Percentiles rank a stretch among this genome's conserved stretches.
Conservation (phyloP, 2,888 invertebrate genomes). For the Idaea dimidiata region DNA sequence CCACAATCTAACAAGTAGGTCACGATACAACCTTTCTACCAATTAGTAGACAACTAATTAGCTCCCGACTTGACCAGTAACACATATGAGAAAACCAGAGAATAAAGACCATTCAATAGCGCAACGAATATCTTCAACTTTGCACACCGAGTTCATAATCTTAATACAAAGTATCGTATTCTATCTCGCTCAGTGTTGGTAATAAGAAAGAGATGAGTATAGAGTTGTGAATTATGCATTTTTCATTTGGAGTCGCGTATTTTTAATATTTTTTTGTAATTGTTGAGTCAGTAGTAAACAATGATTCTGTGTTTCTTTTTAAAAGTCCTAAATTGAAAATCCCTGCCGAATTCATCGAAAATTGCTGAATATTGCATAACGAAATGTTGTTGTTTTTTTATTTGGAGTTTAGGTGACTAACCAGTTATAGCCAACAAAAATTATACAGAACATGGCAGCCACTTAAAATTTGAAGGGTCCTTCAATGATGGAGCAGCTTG, state of each 20-base stretch:
- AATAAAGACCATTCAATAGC: neutral
- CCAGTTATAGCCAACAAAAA: no score
- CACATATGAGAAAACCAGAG: neutral
- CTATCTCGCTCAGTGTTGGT: neutral
- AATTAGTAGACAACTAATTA: constrained; percentile 1
- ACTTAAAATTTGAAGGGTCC: no score
- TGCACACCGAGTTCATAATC: neutral
- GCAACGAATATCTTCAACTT: neutral
- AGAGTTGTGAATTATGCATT: neutral
- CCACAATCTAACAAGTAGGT: neutral
- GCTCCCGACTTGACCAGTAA: neutral
- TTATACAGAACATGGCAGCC: no score
- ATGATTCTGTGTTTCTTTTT: neutral
- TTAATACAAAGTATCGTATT: neutral
- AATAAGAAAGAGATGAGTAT: neutral
- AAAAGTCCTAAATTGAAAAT: neutral
- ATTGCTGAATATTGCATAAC: no score
- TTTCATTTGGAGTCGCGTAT: no score
- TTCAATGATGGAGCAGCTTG: no score
- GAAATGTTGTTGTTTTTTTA: no score
- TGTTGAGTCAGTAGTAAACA: neutral
- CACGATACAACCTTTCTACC: neutral
- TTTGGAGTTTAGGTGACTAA: no score
- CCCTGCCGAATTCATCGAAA: no score
- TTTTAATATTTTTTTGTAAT: neutral